Evolutionary conservation across 2,113 vertebrate species (phyloP).

Genomic region (Haplochromis vanheusdeni): DNA sequence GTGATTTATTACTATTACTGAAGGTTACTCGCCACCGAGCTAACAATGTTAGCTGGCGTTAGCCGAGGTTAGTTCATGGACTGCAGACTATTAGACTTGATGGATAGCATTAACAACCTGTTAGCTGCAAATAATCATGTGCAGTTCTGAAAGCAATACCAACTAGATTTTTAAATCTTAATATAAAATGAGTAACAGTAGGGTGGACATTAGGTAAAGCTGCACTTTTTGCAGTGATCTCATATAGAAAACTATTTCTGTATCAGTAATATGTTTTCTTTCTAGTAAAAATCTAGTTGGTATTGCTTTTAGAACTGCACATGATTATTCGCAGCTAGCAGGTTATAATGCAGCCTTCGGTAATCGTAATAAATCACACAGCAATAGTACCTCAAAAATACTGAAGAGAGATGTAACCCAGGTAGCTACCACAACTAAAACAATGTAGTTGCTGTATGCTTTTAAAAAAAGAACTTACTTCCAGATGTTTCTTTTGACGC

Average conservation of each 20-base stretch:
- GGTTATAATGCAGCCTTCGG: neutral
- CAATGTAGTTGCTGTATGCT: neutral
- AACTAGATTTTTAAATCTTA: neutral
- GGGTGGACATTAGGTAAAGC: neutral
- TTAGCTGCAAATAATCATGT: neutral
- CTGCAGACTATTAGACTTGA: neutral
- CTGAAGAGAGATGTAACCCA: rapidly evolving
- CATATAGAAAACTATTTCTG: neutral
- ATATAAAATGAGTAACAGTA: neutral
- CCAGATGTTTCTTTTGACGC: neutral
- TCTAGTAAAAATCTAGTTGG: neutral
- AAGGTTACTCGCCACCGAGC: rapidly evolving
- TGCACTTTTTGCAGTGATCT: neutral
- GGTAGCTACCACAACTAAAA: neutral
- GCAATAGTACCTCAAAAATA: neutral
- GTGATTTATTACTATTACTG: neutral
- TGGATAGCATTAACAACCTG: neutral
- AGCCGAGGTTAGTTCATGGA: neutral
- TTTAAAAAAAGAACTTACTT: neutral
- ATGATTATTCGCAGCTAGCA: neutral
- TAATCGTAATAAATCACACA: neutral
- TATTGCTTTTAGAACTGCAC: neutral
- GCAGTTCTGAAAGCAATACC: neutral
- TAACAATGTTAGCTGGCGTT: neutral
- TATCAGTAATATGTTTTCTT: neutral